Conservation (phyloP, 2,888 invertebrate genomes). For the Dione vanillae region DNA sequence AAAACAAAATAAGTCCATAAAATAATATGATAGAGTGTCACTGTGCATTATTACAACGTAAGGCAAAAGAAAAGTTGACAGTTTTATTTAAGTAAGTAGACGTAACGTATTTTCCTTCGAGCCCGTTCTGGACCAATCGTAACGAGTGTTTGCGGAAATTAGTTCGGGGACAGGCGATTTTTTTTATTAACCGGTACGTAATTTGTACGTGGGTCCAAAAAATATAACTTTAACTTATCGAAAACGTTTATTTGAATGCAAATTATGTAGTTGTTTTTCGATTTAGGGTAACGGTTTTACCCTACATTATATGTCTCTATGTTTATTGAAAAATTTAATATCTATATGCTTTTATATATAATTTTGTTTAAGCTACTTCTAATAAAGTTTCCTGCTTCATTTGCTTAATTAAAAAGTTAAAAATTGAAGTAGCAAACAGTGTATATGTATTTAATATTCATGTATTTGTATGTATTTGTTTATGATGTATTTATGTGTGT, state of each 20-base stretch:
- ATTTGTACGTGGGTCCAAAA: constrained; percentile 65
- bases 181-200: constrained; percentile 58
- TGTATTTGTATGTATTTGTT: neutral
- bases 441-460: neutral
- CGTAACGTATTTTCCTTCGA: constrained; percentile 71
- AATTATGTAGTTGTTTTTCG: constrained; percentile 38
- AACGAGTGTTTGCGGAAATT: constrained; percentile 65
- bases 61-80: constrained; percentile 39
- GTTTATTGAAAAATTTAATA: no score
- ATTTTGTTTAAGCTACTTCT: no score
- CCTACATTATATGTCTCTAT: no score
- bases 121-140: constrained; percentile 63
- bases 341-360: no score
- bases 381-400: no score
- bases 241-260: constrained; percentile 53
- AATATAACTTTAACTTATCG: constrained; percentile 53
- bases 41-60: constrained; percentile 34
- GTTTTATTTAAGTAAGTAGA: constrained; percentile 60
- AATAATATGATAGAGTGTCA: neutral
- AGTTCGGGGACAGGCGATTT: constrained; percentile 67
- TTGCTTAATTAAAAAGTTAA: no score
- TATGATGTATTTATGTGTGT: no score
- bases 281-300: neutral
- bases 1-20: no score
- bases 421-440: no score